Evolutionary conservation across 2,888 invertebrate species (phyloP).

Genomic region (Agapostemon virescens): DNA sequence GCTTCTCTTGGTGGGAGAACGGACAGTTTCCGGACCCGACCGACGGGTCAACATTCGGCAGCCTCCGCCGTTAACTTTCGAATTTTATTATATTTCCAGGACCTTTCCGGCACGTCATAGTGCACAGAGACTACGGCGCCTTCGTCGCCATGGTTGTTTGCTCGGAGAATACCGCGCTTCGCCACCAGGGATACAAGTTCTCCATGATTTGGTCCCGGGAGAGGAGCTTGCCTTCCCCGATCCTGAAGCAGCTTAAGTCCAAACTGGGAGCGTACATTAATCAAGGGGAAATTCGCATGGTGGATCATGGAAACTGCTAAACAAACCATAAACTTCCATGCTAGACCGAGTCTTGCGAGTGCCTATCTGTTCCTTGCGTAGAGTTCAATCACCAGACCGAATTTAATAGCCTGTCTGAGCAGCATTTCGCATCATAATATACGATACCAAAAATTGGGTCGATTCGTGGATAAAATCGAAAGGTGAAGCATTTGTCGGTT

Average conservation of each 20-base stretch:
- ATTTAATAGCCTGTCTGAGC: too few relatives aligned
- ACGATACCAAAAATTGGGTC: too few relatives aligned
- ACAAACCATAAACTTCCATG: constrained; percentile 48
- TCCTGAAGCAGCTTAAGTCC: constrained; percentile 56
- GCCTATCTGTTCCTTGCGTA: constrained; percentile 12
- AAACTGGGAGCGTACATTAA: constrained; percentile 58
- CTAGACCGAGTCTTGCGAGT: neutral
- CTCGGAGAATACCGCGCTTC: constrained; percentile 44
- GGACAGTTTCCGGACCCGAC: neutral
- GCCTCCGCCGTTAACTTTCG: neutral
- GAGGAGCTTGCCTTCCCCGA: constrained; percentile 49
- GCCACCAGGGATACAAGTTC: constrained; percentile 58
- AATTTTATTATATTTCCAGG: constrained; percentile 55
- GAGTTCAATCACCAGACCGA: neutral
- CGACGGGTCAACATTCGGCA: neutral
- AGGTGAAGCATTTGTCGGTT: too few relatives aligned
- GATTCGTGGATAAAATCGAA: too few relatives aligned
- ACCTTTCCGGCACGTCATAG: constrained; percentile 59
- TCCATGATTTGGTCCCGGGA: constrained; percentile 68
- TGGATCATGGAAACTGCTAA: constrained; percentile 60
- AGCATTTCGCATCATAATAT: too few relatives aligned
- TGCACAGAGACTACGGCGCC: constrained; percentile 53
- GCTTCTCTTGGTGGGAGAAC: neutral
- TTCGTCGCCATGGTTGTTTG: constrained; percentile 61
- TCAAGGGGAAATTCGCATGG: constrained; percentile 52